Conservation (phyloP, 2,113 vertebrate genomes). For the Rhinichthys klamathensis region DNA sequence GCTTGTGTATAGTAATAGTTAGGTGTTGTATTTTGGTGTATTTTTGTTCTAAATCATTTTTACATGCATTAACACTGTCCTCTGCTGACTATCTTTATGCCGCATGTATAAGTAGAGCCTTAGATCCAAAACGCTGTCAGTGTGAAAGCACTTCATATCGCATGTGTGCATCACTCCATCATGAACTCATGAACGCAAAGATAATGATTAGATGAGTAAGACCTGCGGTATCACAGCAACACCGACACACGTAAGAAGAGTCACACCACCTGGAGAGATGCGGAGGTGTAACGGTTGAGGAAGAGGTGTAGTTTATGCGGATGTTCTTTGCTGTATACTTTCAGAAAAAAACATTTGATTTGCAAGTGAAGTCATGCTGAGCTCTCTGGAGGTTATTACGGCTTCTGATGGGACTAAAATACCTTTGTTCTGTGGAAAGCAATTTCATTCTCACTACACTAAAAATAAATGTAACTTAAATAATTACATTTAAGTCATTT, state of each 20-base stretch:
- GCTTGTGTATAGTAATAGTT: neutral
- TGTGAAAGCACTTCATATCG: neutral
- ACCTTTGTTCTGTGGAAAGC: neutral
- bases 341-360: neutral
- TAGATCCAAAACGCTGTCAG: neutral
- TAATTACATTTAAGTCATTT: too few species aligned
- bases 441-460: neutral
- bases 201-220: neutral
- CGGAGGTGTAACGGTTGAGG: neutral
- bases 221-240: neutral
- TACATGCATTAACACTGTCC: neutral
- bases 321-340: neutral
- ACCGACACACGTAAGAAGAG: neutral
- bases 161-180: neutral
- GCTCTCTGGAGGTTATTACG: neutral
- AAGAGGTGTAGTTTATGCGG: neutral
- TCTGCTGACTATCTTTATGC: neutral
- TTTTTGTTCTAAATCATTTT: neutral
- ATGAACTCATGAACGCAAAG: neutral
- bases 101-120: neutral
- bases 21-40: neutral
- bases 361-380: neutral
- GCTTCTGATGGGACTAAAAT: neutral
- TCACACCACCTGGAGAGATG: neutral
- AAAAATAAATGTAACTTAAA: neutral